Evolutionary conservation across 2,113 vertebrate genomes (phyloP).

Genomic region (Tautogolabrus adspersus): DNA sequence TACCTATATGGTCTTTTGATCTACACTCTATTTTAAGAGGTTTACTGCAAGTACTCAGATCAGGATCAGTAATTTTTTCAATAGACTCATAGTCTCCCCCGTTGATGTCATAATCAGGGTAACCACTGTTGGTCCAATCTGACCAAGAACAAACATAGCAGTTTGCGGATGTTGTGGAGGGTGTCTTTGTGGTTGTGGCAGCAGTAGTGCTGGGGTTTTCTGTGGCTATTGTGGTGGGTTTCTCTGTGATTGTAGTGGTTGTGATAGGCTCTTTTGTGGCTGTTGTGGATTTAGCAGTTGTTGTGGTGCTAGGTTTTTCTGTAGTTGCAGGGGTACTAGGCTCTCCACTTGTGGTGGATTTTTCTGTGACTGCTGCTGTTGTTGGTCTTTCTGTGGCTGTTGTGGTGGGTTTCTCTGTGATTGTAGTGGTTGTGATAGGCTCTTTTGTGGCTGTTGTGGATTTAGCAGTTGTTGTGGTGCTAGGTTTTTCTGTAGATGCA

Average conservation of each 20-base stretch:
- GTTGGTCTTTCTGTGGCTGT: neutral
- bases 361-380: neutral
- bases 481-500: neutral
- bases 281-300: neutral
- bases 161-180: neutral
- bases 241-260: neutral
- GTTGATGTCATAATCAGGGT: no score
- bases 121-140: neutral
- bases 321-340: no score
- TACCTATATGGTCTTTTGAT: no score
- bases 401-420: no score
- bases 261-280: neutral
- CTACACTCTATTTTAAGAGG: no score
- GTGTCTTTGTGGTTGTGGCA: neutral
- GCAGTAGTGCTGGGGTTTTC: neutral
- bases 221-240: no score
- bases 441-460: no score
- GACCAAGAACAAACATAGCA: slow-evolving; percentile 49
- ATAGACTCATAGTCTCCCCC: no score
- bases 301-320: neutral
- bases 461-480: neutral
- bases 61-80: no score
- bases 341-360: neutral
- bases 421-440: no score
- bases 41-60: no score